A percentile compares a stretch with the other conserved stretches of the same genome.
phyloP scores from a whole-genome alignment of 1,140 invertebrate genomes.

The Ceratina australensis region DNA sequence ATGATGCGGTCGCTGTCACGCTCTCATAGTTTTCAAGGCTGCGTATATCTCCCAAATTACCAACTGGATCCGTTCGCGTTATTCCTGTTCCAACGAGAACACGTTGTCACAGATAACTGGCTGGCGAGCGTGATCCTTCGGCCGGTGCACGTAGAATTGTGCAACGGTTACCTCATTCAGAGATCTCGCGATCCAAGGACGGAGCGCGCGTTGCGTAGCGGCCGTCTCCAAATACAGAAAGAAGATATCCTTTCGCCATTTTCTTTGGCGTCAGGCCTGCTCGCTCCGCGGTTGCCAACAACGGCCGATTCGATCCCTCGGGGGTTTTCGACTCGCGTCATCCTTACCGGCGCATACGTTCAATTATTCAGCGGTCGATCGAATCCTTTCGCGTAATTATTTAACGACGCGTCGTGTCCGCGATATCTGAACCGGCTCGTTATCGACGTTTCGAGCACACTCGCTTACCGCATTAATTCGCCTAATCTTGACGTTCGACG shows the following conservation, averaged over 20 bases:
- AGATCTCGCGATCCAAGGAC: constrained; percentile 70
- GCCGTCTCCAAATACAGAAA: constrained; percentile 68
- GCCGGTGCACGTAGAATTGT: constrained; percentile 33
- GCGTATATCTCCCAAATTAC: constrained; percentile 50
- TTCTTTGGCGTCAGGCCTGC: constrained; percentile 37
- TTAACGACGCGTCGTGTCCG: too few relatives aligned
- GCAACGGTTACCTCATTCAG: constrained; percentile 64
- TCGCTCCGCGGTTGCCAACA: constrained; percentile 27
- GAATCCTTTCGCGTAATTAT: too few relatives aligned
- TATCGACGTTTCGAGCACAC: constrained; percentile 1
- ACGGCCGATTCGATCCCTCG: background rate
- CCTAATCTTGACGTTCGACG: background rate
- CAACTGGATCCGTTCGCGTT: constrained; percentile 10
- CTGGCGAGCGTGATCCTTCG: background rate
- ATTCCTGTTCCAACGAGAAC: constrained; percentile 8
- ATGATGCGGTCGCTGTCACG: constrained; percentile 64
- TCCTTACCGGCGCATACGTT: too few relatives aligned
- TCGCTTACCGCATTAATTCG: background rate
- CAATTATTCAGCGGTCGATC: too few relatives aligned
- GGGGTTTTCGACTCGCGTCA: background rate
- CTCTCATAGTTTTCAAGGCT: constrained; percentile 75
- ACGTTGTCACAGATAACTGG: background rate
- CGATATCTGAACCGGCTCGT: background rate
- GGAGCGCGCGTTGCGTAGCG: constrained; percentile 58
- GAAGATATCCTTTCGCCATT: constrained; percentile 48